A percentile compares a stretch with the other conserved stretches of the same genome.
Evolutionary conservation across 2,888 invertebrate genomes (phyloP).

Genomic region (Trissolcus brochymenae): DNA sequence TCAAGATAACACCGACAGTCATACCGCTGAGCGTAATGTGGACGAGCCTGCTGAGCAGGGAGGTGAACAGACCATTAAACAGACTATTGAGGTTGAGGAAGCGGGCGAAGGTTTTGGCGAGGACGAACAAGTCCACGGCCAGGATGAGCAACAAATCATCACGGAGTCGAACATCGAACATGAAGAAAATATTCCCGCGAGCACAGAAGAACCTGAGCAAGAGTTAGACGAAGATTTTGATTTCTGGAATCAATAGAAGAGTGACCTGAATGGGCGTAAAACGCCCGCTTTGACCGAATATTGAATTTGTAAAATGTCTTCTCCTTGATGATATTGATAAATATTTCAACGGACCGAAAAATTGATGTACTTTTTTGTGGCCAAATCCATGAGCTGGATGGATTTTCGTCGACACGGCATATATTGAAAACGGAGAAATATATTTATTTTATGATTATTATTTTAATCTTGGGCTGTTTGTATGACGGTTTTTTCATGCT

Average conservation of each 20-base stretch:
- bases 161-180: slow-evolving; percentile 54
- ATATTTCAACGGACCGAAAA: slow-evolving; percentile 50
- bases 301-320: slow-evolving; percentile 4
- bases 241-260: slow-evolving; percentile 33
- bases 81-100: slow-evolving; percentile 13
- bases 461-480: too few relatives aligned
- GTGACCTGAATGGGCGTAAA: slow-evolving; percentile 1
- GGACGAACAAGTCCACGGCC: slow-evolving; percentile 22
- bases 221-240: slow-evolving; percentile 8
- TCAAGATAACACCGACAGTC: slow-evolving; percentile 13
- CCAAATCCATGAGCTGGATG: slow-evolving; percentile 38
- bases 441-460: too few relatives aligned
- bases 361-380: slow-evolving; percentile 19
- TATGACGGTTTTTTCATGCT: too few relatives aligned
- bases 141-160: slow-evolving; percentile 56
- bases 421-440: slow-evolving; percentile 1
- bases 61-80: slow-evolving; percentile 37
- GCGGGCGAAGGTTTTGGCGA: slow-evolving; percentile 25
- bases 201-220: not conserved
- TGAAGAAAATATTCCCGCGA: slow-evolving; percentile 21
- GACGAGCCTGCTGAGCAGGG: slow-evolving; percentile 27
- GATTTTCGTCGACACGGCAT: slow-evolving; percentile 29
- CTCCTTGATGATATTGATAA: slow-evolving; percentile 52
- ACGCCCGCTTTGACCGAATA: slow-evolving; percentile 5
- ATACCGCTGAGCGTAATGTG: slow-evolving; percentile 31